Percentiles rank a stretch among this genome's conserved stretches.
These are phyloP conservation scores for Xestia rhomboidea DNA, from an alignment of 2,888 invertebrate genomes.

Conservation along the genomic window DNA sequence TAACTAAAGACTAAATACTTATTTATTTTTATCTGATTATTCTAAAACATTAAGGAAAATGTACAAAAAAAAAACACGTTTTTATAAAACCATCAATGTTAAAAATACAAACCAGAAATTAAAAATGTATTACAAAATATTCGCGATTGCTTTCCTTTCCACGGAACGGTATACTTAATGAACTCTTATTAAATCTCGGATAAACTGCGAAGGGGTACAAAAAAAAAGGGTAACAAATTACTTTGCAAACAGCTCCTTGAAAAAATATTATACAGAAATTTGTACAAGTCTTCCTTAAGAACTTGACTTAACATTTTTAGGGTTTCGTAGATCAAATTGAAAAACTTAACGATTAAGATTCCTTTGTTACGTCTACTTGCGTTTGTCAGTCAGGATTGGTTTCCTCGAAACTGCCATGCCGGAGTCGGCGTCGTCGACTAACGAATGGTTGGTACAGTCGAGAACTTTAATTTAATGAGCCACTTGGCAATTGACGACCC, in stretches of 20 bases:
- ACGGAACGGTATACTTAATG: constrained; percentile 66
- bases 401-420: background rate
- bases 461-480: too few species aligned
- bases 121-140: constrained; percentile 54
- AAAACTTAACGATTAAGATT: constrained; percentile 24
- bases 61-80: background rate
- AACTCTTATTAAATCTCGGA: constrained; percentile 78
- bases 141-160: constrained; percentile 43
- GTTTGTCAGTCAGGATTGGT: background rate
- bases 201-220: constrained; percentile 70
- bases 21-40: background rate
- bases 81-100: constrained; percentile 4
- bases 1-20: background rate
- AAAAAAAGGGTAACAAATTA: constrained; percentile 78
- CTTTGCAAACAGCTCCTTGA: constrained; percentile 72
- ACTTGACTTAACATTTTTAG: constrained; percentile 49
- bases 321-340: constrained; percentile 13
- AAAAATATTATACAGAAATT: constrained; percentile 60
- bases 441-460: background rate
- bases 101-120: constrained; percentile 38
- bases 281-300: constrained; percentile 35
- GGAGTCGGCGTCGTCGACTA: background rate
- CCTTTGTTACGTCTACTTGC: background rate
- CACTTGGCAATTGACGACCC: too few species aligned
- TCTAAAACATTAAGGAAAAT: background rate